A percentile compares a stretch with the other conserved stretches of the same genome.
Evolutionary conservation across 1,140 invertebrate species (phyloP).

Genomic region (Drosophila pseudoananassae): DNA sequence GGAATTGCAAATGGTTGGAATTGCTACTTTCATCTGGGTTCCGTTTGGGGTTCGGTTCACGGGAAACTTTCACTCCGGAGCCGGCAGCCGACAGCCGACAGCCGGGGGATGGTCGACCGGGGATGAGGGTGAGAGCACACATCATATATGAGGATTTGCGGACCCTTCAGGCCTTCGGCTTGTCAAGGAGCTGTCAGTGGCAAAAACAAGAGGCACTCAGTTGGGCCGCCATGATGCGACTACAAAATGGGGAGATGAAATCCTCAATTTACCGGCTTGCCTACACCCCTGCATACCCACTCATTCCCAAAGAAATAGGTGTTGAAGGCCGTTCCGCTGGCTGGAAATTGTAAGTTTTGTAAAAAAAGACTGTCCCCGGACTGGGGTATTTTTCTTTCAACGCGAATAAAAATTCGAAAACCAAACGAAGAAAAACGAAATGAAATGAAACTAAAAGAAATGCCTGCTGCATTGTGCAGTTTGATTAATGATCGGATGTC

Average conservation of each 20-base stretch:
- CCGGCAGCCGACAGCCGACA: not conserved
- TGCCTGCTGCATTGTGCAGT: slow-evolving; percentile 81
- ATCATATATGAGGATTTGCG: slow-evolving; percentile 70
- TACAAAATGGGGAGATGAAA: not conserved
- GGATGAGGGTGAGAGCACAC: slow-evolving; percentile 22
- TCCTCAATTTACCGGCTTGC: not conserved
- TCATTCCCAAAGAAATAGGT: slow-evolving; percentile 36
- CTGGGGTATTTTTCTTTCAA: slow-evolving; percentile 3
- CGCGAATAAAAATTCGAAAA: slow-evolving; percentile 33
- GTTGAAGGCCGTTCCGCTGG: slow-evolving; percentile 66
- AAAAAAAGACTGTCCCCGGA: slow-evolving; percentile 30
- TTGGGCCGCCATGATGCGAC: slow-evolving; percentile 56
- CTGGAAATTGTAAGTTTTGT: slow-evolving; percentile 36
- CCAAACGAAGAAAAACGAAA: slow-evolving; percentile 51
- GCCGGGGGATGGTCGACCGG: slow-evolving; percentile 21
- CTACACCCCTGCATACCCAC: not conserved
- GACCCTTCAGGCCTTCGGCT: slow-evolving; percentile 52
- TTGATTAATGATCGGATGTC: slow-evolving; percentile 83
- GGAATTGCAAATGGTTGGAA: slow-evolving; percentile 77
- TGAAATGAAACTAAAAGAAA: slow-evolving; percentile 66
- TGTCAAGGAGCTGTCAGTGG: slow-evolving; percentile 67
- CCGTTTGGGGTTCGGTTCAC: slow-evolving; percentile 45
- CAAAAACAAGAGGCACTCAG: slow-evolving; percentile 64
- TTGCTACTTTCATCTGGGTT: slow-evolving; percentile 77
- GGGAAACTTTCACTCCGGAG: slow-evolving; percentile 65